Evolutionary conservation across 2,113 vertebrate genomes (phyloP), one percentile per base, ranked within the genome.

Genomic region (Chrysemys picta): DNA sequence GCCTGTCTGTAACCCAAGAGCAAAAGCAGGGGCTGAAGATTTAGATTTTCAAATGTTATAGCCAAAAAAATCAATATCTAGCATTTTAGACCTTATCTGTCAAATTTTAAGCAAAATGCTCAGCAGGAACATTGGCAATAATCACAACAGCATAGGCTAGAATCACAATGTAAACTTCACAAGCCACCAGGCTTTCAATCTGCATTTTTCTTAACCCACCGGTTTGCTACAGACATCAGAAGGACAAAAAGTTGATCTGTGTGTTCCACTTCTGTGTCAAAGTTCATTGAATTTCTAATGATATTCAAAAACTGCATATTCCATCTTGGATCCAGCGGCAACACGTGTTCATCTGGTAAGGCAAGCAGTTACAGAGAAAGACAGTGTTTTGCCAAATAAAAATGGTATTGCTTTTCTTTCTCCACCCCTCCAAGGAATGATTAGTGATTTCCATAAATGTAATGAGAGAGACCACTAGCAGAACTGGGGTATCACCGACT

Each of bases 221-320:
- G 98, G 98, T 99, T 99, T 81, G 99, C 98, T 10, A 99, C 97
- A 45, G 99, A 99, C 83, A 99, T 99, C 92, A 99, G 95, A 38
- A 99, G 98, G 27, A 98, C 97, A 96, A 99, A 98, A 56, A 99
- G 99, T 91, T 99, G 98, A 56, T 98, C 97, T 88, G 98, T 98
- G 85, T 98, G 97, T 76, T 99, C 98, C 14, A 98, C 98, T 90
- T 99, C 99, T 54, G 99, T 98, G 92, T 99, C 99, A 95, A 99
- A 99, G 95, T 98, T 99, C 95, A 99, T 96, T 0, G 99, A 99
- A 98, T 99, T 99, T 91, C 98, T 99, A 89, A 99, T 96, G 88
- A 99, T 99, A 90, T 99, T 99, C 97, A 99, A 97, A 94, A 99
- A 98, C 82, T 99, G 99, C 96, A 99, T 99, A 96, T 99, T 99